Evolutionary conservation across 2,113 vertebrate genomes (phyloP).

Genomic region (Stigmatopora argus): DNA sequence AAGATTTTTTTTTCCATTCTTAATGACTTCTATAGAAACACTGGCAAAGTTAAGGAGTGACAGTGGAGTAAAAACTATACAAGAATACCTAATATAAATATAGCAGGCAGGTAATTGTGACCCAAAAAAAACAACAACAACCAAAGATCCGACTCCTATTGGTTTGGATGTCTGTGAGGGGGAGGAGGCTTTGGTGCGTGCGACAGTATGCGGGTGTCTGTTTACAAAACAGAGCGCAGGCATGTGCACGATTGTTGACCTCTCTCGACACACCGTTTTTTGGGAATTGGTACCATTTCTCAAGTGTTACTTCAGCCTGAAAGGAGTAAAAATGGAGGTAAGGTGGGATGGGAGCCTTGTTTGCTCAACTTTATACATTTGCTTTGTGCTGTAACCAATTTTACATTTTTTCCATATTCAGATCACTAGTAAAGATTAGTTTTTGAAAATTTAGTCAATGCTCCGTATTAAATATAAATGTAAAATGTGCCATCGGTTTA

Average conservation of each 20-base stretch:
- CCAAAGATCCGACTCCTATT: constrained; percentile 39
- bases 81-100: no score
- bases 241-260: constrained; percentile 28
- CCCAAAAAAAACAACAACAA: constrained; percentile 30
- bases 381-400: background rate
- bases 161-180: constrained; percentile 32
- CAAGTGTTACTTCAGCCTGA: background rate
- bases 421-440: background rate
- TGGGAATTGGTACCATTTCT: constrained; percentile 6
- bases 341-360: constrained; percentile 8
- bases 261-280: constrained; percentile 7
- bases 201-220: constrained; percentile 39
- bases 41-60: background rate
- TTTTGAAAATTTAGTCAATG: background rate
- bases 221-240: constrained; percentile 60
- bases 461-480: background rate
- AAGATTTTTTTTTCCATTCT: background rate
- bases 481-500: background rate
- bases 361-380: background rate
- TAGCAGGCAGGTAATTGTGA: no score
- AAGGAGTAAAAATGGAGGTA: constrained; percentile 57
- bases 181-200: constrained; percentile 5
- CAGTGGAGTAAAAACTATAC: no score
- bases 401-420: background rate
- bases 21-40: constrained; percentile 1